Evolutionary conservation across 2,113 vertebrate species (phyloP).

Genomic region (Ammodramus savannarum): DNA sequence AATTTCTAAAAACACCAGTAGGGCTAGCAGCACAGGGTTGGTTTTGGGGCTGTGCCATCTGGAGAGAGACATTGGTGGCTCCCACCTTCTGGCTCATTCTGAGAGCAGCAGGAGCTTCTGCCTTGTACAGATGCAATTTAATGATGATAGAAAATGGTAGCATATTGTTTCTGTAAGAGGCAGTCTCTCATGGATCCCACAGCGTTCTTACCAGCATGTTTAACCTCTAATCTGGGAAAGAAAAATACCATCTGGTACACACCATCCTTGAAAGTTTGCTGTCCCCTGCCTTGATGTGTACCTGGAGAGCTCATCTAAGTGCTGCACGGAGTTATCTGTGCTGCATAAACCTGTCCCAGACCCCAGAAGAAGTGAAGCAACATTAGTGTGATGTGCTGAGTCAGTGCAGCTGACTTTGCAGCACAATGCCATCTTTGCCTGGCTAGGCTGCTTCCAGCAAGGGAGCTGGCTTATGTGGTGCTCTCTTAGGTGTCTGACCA

Average conservation of each 20-base stretch:
- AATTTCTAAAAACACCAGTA: constrained; percentile 17
- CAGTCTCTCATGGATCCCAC: constrained; percentile 51
- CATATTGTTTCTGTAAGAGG: constrained; percentile 63
- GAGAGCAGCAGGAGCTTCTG: constrained; percentile 50
- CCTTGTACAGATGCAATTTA: constrained; percentile 51
- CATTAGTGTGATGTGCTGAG: neutral
- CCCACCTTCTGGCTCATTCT: constrained; percentile 49
- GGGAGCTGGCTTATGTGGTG: neutral
- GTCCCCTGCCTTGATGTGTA: constrained; percentile 5
- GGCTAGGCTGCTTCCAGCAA: neutral
- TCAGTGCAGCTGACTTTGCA: constrained; percentile 6
- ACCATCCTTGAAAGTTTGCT: constrained; percentile 43
- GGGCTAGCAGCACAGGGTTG: constrained; percentile 5
- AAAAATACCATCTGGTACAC: constrained; percentile 55
- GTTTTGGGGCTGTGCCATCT: constrained; percentile 46
- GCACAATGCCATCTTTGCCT: neutral
- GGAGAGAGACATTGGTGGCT: constrained; percentile 26
- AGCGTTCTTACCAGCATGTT: constrained; percentile 38
- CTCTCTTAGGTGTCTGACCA: neutral
- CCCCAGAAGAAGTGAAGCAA: neutral
- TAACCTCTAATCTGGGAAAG: constrained; percentile 55
- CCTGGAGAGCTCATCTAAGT: constrained; percentile 3
- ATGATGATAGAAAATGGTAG: constrained; percentile 61
- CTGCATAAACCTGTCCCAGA: neutral
- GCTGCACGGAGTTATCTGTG: neutral